Evolutionary conservation across 1,140 invertebrate genomes (phyloP), one percentile per base, ranked within the genome.

Genomic region (Zaprionus camerounensis): DNA sequence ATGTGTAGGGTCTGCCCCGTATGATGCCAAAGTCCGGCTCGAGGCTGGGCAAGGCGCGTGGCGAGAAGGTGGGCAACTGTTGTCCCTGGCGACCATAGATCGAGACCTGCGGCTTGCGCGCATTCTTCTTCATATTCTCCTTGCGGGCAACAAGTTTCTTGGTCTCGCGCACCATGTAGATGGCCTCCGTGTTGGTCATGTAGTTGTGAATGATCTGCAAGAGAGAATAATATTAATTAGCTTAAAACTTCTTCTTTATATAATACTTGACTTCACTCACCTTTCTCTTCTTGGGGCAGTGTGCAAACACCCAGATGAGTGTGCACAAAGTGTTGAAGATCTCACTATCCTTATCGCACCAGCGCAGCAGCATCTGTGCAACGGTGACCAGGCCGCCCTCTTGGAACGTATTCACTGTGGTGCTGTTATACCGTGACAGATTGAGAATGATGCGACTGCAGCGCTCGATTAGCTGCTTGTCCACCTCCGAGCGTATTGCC

Each of bases 301-400:
- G 94, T 2, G 94, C 92, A 85, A 95, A 95, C 15, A 95, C 87
- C 95, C 95, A 96, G 28, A 95, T 83, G 17, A 95, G 93, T 0
- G 95, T 95, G 44, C 94, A 94, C 9, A 95, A 82, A 17, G 94
- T 94, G 65, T 94, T 94, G 66, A 95, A 95, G 36, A 95, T 84
- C 20, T 93, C 92, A 15, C 93, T 93, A 74, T 95, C 94, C 73
- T 95, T 95, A 69, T 95, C 95, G 81, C 95, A 95, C 93, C 94
- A 95, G 41, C 95, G 93, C 80, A 94, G 83, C 93, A 95, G 93
- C 82, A 95, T 93, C 63, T 93, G 92, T 20, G 92, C 92, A 26
- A 93, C 82, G 13, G 92, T 93, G 2, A 91, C 88, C 6, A 93
- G 61, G 1, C 92, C 92, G 22, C 76, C 68, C 59, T 92, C 87